Percentiles rank a stretch among this genome's conserved stretches.
Evolutionary conservation across 2,888 invertebrate species (phyloP).

Genomic region (Hanleya hanleyi): DNA sequence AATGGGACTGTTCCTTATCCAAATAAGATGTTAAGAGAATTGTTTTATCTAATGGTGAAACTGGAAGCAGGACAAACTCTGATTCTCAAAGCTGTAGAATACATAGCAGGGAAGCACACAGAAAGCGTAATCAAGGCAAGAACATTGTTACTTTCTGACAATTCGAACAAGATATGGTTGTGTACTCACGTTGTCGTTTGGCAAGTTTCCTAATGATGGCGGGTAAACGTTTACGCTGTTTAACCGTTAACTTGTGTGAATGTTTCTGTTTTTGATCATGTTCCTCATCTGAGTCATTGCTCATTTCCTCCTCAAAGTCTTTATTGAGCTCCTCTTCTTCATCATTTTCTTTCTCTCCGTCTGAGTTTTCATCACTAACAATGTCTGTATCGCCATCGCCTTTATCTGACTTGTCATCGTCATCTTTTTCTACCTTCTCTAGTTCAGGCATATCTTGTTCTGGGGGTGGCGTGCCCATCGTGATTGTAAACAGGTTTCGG

Average conservation of each 20-base stretch:
- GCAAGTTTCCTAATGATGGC: neutral
- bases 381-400: constrained; percentile 31
- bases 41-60: too few relatives aligned
- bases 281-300: neutral
- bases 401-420: constrained; percentile 25
- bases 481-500: constrained; percentile 33
- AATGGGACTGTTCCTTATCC: too few relatives aligned
- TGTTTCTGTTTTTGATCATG: neutral
- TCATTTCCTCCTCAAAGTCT: constrained; percentile 12
- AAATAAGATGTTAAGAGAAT: too few relatives aligned
- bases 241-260: neutral
- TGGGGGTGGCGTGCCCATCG: neutral
- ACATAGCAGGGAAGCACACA: too few relatives aligned
- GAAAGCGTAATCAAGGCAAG: too few relatives aligned
- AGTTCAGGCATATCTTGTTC: neutral
- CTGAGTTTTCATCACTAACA: constrained; percentile 36
- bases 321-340: constrained; percentile 23
- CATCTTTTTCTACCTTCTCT: neutral
- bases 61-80: too few relatives aligned
- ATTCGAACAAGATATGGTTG: too few relatives aligned
- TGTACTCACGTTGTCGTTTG: neutral
- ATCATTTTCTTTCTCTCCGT: constrained; percentile 17
- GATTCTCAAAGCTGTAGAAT: too few relatives aligned
- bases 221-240: neutral
- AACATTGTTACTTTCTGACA: too few relatives aligned